phyloP scores from a whole-genome alignment of 2,888 invertebrate species.

The Rhamphomyia laevipes region DNA sequence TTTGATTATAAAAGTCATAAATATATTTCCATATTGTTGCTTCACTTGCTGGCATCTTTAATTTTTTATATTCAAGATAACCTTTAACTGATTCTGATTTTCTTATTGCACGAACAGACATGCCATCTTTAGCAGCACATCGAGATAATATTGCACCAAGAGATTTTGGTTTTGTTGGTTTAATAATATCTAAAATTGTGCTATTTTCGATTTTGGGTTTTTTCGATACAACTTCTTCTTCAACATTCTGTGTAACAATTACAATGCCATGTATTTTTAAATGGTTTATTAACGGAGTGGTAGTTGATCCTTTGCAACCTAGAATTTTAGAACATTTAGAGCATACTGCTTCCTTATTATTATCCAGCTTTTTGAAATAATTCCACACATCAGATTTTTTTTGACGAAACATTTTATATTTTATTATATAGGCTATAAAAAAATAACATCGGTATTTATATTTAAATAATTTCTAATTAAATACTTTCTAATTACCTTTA shows the following conservation, averaged over 20 bases:
- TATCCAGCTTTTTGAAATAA: background rate
- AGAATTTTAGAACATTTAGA: background rate
- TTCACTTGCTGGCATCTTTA: constrained; percentile 3
- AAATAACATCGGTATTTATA: background rate
- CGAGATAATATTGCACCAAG: background rate
- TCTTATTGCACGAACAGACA: too few relatives aligned
- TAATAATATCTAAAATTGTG: background rate
- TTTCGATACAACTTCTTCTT: too few relatives aligned
- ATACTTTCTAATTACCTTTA: background rate
- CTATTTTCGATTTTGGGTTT: background rate
- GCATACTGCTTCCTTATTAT: background rate
- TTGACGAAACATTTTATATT: background rate
- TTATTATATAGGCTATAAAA: background rate
- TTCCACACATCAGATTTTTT: background rate
- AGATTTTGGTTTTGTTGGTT: background rate
- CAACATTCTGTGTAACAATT: too few relatives aligned
- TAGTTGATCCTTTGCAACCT: background rate
- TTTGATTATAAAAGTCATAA: constrained; percentile 5
- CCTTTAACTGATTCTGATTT: too few relatives aligned
- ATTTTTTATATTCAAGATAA: constrained; percentile 5
- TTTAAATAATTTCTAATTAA: background rate
- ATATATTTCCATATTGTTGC: background rate
- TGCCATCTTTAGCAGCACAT: too few relatives aligned
- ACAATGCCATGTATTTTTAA: too few relatives aligned
- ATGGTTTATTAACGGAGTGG: too few relatives aligned